Conservation (phyloP, 2,888 invertebrate species). For the Spisula solida region DNA sequence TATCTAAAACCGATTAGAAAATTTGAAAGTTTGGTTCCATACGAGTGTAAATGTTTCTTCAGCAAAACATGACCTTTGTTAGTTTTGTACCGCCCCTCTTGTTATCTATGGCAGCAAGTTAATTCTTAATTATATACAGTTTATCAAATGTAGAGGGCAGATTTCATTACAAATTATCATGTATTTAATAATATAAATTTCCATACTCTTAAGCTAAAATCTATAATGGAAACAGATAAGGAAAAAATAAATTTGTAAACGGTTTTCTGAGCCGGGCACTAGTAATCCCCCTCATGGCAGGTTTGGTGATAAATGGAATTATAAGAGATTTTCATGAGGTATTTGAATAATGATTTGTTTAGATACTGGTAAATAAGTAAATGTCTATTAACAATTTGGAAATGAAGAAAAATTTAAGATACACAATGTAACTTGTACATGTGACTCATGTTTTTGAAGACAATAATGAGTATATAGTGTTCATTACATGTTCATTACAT, state of each 20-base stretch:
- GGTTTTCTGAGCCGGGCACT: background rate
- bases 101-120: background rate
- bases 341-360: background rate
- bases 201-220: background rate
- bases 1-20: too few relatives aligned
- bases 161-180: background rate
- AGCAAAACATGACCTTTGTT: too few relatives aligned
- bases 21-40: too few relatives aligned
- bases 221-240: background rate
- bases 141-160: background rate
- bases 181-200: conserved; percentile 24
- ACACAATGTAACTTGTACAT: too few relatives aligned
- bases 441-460: too few relatives aligned
- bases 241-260: conserved; percentile 3
- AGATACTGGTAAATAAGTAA: background rate
- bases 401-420: background rate
- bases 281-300: background rate
- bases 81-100: background rate
- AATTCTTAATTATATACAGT: background rate
- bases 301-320: background rate
- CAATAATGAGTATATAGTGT: too few relatives aligned
- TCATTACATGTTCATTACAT: too few relatives aligned
- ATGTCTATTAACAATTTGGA: background rate
- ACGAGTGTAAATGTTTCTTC: too few relatives aligned
- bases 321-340: conserved; percentile 1